Evolutionary conservation across 2,797 vertebrate species (phyloP).

Genomic region (Lindbergichthys nudifrons): DNA sequence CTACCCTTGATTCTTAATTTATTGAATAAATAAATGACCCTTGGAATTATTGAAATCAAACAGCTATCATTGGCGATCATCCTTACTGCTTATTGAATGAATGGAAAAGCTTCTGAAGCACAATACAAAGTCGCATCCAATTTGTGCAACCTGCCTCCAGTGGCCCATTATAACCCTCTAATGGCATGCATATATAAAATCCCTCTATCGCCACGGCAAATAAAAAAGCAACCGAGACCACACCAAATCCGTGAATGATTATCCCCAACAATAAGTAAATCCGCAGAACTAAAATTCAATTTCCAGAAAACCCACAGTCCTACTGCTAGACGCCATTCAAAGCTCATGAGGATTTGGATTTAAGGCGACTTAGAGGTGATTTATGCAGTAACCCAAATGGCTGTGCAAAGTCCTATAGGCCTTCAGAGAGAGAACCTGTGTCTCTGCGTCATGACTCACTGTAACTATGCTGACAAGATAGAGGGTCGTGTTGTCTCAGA

Average conservation of each 20-base stretch:
- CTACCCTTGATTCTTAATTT: conserved; percentile 28
- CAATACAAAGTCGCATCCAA: conserved; percentile 61
- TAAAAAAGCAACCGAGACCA: conserved; percentile 75
- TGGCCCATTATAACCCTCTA: conserved; percentile 67
- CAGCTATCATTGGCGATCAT: conserved; percentile 21
- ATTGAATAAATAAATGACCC: conserved; percentile 52
- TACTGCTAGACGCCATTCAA: conserved; percentile 79
- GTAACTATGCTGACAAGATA: conserved; percentile 59
- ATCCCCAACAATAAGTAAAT: conserved; percentile 81
- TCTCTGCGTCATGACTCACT: conserved; percentile 68
- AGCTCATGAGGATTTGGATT: conserved; percentile 83
- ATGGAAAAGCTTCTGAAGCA: conserved; percentile 38
- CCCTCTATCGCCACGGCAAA: conserved; percentile 67
- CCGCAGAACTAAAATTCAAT: conserved; percentile 84
- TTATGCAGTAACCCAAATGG: conserved; percentile 79
- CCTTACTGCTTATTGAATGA: conserved; percentile 46
- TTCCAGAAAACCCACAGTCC: conserved; percentile 79
- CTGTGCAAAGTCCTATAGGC: conserved; percentile 42
- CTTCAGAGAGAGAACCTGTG: conserved; percentile 57
- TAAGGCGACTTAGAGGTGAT: conserved; percentile 83
- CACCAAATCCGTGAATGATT: conserved; percentile 78
- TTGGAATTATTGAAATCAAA: conserved; percentile 57
- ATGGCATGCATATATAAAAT: conserved; percentile 69
- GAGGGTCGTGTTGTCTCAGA: conserved; percentile 56
- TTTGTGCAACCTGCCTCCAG: conserved; percentile 66